phyloP scores from a whole-genome alignment of 2,113 vertebrate genomes.

The Chionis minor region DNA sequence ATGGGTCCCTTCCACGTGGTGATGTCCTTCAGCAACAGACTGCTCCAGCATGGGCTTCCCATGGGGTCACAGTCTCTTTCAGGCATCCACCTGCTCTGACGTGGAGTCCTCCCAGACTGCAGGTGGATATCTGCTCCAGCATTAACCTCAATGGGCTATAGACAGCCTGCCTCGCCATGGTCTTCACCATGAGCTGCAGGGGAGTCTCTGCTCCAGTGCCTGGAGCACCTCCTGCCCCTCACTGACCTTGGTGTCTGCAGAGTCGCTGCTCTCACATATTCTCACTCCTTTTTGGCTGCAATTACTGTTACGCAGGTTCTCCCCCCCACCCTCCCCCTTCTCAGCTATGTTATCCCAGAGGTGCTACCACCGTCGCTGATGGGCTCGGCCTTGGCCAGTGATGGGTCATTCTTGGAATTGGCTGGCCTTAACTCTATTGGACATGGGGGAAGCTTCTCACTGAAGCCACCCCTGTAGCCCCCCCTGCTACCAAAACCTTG shows the following conservation, averaged over 20 bases:
- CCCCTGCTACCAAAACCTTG: not conserved
- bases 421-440: not conserved
- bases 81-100: not conserved
- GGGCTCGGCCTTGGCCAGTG: not conserved
- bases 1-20: not conserved
- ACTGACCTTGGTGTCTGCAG: not conserved
- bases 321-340: not conserved
- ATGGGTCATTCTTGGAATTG: not conserved
- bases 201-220: not conserved
- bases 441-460: not conserved
- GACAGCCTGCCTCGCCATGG: not conserved
- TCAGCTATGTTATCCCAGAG: not conserved
- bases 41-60: no score
- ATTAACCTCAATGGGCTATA: not conserved
- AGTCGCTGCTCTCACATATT: not conserved
- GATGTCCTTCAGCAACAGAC: no score
- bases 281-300: not conserved
- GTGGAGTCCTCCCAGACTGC: no score
- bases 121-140: no score
- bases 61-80: no score
- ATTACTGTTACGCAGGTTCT: not conserved
- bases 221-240: not conserved
- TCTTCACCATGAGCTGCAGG: not conserved
- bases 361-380: not conserved
- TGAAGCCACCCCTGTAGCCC: not conserved